phyloP scores from a whole-genome alignment of 1,140 invertebrate species.

The Eulimnadia texana region DNA sequence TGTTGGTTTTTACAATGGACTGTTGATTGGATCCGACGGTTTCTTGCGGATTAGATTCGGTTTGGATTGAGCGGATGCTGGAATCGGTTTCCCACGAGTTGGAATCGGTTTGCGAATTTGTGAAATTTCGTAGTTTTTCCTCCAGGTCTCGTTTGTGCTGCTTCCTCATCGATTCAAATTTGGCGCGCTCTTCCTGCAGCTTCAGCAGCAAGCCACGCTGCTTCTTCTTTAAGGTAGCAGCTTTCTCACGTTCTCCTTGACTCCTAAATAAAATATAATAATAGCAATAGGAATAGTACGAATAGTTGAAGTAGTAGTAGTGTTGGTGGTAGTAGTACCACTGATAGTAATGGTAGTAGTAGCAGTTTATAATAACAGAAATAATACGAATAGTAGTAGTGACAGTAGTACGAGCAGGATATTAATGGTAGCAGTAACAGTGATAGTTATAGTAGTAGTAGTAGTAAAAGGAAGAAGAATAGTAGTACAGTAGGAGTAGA shows the following conservation, averaged over 20 bases:
- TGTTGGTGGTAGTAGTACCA: no score
- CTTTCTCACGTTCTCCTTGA: slow-evolving; percentile 30
- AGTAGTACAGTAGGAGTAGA: no score
- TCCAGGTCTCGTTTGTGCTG: slow-evolving; percentile 29
- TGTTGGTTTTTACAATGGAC: neutral
- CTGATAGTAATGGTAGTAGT: no score
- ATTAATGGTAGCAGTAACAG: no score
- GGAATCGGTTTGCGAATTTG: slow-evolving; percentile 20
- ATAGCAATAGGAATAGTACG: no score
- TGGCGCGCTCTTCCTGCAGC: slow-evolving; percentile 36
- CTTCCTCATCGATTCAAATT: slow-evolving; percentile 32
- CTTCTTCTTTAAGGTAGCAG: slow-evolving; percentile 36
- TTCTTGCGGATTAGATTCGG: neutral
- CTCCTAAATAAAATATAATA: no score
- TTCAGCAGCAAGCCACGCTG: slow-evolving; percentile 35
- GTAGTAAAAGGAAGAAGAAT: no score
- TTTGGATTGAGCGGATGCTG: neutral
- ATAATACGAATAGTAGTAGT: no score
- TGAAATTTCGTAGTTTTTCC: slow-evolving; percentile 27
- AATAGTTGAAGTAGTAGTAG: no score
- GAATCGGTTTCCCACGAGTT: slow-evolving; percentile 6
- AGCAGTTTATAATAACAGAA: no score
- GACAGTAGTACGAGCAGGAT: no score
- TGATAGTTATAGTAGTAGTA: no score
- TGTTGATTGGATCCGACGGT: neutral